Evolutionary conservation across 2,113 vertebrate genomes (phyloP), one percentile per base, ranked within the genome.

Genomic region (mouse (Mus musculus)): DNA sequence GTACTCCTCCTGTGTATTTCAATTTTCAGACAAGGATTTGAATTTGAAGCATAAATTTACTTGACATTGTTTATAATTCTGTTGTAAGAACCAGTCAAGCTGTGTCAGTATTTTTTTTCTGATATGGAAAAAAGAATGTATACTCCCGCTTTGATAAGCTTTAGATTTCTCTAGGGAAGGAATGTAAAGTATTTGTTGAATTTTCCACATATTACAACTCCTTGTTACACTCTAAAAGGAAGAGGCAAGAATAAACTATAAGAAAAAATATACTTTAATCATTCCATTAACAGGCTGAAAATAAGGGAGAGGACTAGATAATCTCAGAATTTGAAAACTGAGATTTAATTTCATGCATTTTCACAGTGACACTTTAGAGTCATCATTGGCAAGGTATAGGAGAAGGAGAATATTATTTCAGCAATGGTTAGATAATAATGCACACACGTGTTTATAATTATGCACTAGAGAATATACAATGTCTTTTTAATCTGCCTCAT

Each of bases 121-220:
- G 54, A 92, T 36, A 84, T 2, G 1, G 46, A 52, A 69, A 89
- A 84, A 5, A 65, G 7, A 42, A 46, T 39, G 3, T 20, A 1
- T 30, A 71, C 52, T 20, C 1, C 33, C 26, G 6, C 9, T 76
- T 36, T 76, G 91, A 7, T 26, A 95, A 88, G 42, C 81, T 42
- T 90, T 75, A 86, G 13, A 49, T 59, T 61, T 54, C 67, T 10
- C 72, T 77, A 42, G 7, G 26, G 42, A 95, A 81, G 78, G 56
- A 94, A 92, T n/a, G 11, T 22, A 77, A 61, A 86, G 8, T 49
- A 63, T 69, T 67, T 36, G 22, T 24, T 90, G 93, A 82, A 7
- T 86, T 93, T 96, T 89, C n/a, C 59, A 95, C 95, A 87, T 81
- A 92, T 36, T 61, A 85, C 7, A 82, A 52, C 7, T 88, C 28